Conservation (phyloP, 1,140 invertebrate species). For the Drosophila kohkoa region DNA sequence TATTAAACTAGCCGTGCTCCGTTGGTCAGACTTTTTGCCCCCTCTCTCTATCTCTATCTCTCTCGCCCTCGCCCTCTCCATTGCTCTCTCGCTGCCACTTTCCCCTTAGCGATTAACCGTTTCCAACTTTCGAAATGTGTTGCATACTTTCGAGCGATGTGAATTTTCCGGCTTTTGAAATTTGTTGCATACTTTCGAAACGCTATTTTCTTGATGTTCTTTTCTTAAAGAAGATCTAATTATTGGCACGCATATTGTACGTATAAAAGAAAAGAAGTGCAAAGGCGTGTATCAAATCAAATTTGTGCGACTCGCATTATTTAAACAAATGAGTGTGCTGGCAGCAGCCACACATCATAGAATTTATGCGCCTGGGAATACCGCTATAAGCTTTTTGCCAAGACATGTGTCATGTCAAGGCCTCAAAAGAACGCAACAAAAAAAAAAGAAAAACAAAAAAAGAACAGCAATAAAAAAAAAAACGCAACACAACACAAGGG, state of each 20-base stretch:
- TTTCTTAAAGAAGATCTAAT: too few relatives aligned
- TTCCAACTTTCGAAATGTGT: slow-evolving; percentile 3
- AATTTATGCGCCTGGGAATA: slow-evolving; percentile 37
- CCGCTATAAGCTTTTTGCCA: slow-evolving; percentile 31
- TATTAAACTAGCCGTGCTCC: not conserved
- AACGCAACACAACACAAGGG: not conserved
- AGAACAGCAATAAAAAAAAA: slow-evolving; percentile 4
- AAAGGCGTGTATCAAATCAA: not conserved
- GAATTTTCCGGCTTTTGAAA: not conserved
- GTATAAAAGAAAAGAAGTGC: not conserved
- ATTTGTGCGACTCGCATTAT: not conserved
- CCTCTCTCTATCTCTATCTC: not conserved
- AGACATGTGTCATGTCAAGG: slow-evolving; percentile 49
- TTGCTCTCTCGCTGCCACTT: not conserved
- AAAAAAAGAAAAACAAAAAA: not conserved
- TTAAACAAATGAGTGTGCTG: slow-evolving; percentile 27
- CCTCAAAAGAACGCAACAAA: slow-evolving; percentile 13
- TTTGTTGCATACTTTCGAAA: too few relatives aligned
- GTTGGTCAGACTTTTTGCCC: not conserved
- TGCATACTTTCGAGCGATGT: slow-evolving; percentile 7
- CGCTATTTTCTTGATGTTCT: not conserved
- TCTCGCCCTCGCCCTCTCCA: not conserved
- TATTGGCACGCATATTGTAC: not conserved
- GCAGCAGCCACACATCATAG: not conserved
- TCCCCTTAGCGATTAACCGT: not conserved